Evolutionary conservation across 2,888 invertebrate genomes (phyloP).

Genomic region (Caenorhabditis sinica): DNA sequence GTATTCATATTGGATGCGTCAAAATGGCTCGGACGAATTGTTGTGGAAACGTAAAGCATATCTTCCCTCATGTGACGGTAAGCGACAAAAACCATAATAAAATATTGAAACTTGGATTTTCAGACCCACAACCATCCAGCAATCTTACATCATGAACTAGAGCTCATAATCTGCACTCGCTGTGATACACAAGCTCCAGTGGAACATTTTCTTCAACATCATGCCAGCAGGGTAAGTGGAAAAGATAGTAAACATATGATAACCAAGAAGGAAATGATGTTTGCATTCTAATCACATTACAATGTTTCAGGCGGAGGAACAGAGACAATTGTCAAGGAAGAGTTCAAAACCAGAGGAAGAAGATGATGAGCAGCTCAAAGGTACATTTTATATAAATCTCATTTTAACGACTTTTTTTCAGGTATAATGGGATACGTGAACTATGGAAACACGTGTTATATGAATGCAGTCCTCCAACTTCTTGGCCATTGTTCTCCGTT

Average conservation of each 20-base stretch:
- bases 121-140: slow-evolving; percentile 42
- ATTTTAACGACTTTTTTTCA: too few species aligned
- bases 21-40: neutral
- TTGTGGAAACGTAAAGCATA: slow-evolving; percentile 29
- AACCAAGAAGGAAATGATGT: too few species aligned
- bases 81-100: too few species aligned
- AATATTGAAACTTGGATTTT: neutral
- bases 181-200: slow-evolving; percentile 27
- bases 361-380: neutral
- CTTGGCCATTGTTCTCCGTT: slow-evolving; percentile 79
- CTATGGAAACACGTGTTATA: slow-evolving; percentile 81
- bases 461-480: slow-evolving; percentile 80
- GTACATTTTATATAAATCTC: too few species aligned
- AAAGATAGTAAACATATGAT: neutral
- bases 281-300: too few species aligned
- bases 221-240: neutral
- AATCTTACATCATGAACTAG: slow-evolving; percentile 23
- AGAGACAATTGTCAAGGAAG: too few species aligned
- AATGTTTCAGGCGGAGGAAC: too few species aligned
- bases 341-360: neutral
- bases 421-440: slow-evolving; percentile 72
- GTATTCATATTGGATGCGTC: slow-evolving; percentile 34
- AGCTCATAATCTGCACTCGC: slow-evolving; percentile 11
- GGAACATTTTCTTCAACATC: slow-evolving; percentile 7
- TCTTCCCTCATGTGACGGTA: slow-evolving; percentile 38